Evolutionary conservation across 1,140 invertebrate species (phyloP).

Genomic region (Wiebesia pumilae): DNA sequence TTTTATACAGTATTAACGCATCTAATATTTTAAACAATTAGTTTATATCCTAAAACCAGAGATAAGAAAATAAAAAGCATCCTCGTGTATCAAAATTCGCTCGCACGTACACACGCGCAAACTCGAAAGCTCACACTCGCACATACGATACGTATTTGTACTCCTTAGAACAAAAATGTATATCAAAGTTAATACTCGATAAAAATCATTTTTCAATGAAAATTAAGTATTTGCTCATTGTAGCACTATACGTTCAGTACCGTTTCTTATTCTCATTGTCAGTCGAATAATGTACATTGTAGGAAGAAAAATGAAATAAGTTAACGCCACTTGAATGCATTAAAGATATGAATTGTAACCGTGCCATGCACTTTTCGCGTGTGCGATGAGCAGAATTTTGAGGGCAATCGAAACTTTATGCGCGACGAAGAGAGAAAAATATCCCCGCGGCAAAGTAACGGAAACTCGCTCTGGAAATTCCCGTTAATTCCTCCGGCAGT

Average conservation of each 20-base stretch:
- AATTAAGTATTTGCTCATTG: not conserved
- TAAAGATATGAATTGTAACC: not conserved
- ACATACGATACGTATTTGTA: not conserved
- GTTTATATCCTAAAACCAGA: not conserved
- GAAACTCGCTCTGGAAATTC: not conserved
- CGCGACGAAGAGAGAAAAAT: not conserved
- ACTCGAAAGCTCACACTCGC: not conserved
- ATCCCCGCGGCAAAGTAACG: not conserved
- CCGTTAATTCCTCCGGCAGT: slow-evolving; percentile 3
- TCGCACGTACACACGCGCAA: not conserved
- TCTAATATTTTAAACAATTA: not conserved
- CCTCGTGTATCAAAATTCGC: too few species aligned
- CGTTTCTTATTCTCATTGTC: not conserved
- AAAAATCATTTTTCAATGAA: not conserved
- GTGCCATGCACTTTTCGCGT: not conserved
- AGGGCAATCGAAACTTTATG: not conserved
- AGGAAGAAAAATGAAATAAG: not conserved
- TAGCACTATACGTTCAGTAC: not conserved
- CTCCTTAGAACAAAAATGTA: not conserved
- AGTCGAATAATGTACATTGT: not conserved
- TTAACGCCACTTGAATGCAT: not conserved
- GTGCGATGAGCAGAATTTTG: not conserved
- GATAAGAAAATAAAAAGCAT: too few species aligned
- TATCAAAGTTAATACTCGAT: not conserved
- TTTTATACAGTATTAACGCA: not conserved